Percentiles rank a stretch among this genome's conserved stretches.
phyloP scores from a whole-genome alignment of 2,888 invertebrate genomes.

The Ptychoptera albimana region DNA sequence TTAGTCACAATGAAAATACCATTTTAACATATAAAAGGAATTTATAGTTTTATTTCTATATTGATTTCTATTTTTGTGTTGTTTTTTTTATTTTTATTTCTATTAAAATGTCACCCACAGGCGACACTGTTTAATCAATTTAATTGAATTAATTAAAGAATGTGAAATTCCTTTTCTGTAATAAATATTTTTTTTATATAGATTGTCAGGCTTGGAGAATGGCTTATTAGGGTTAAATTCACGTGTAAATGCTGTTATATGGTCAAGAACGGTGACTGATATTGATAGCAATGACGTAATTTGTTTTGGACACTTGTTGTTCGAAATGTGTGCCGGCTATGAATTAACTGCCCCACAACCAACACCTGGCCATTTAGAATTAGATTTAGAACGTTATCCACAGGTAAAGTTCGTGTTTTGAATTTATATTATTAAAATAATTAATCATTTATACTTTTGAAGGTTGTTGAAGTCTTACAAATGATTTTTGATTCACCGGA shows the following conservation, averaged over 20 bases:
- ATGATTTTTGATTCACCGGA: conserved; percentile 57
- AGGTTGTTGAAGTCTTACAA: conserved; percentile 65
- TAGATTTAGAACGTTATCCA: conserved; percentile 53
- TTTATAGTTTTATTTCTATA: too few species aligned
- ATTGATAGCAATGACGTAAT: conserved; percentile 45
- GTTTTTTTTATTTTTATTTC: too few species aligned
- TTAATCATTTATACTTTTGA: conserved; percentile 9
- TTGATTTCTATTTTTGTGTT: too few species aligned
- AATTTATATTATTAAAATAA: neutral
- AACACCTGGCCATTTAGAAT: conserved; percentile 51
- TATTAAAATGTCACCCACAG: too few species aligned
- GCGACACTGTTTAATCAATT: too few species aligned
- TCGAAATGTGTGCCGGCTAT: conserved; percentile 82
- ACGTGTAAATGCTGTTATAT: conserved; percentile 38
- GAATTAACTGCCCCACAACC: conserved; percentile 62
- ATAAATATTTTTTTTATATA: conserved; percentile 19
- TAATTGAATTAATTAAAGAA: too few species aligned
- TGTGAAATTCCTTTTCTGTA: too few species aligned
- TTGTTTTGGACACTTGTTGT: conserved; percentile 70
- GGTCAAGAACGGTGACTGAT: conserved; percentile 30
- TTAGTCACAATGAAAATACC: too few species aligned
- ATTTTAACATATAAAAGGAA: too few species aligned
- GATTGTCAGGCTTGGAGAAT: conserved; percentile 76
- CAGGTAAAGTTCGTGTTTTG: conserved; percentile 37
- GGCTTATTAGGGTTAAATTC: conserved; percentile 55